Evolutionary conservation across 2,113 vertebrate genomes (phyloP).

Genomic region (Phoenicopterus ruber): DNA sequence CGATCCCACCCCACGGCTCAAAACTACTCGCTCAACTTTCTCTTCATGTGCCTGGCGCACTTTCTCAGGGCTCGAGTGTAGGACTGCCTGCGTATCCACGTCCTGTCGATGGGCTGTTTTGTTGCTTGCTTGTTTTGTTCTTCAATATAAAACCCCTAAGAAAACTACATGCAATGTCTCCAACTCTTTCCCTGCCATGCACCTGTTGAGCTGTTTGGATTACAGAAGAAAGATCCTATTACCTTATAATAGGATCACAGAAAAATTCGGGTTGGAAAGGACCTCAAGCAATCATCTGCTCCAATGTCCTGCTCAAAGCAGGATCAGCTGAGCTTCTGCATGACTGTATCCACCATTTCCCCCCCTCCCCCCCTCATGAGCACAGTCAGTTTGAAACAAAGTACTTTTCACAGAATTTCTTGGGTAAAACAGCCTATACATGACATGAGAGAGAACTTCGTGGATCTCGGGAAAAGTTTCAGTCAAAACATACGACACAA

Average conservation of each 20-base stretch:
- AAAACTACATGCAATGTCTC: background rate
- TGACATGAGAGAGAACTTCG: background rate
- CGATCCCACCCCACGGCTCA: fast-evolving
- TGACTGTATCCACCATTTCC: background rate
- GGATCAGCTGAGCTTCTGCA: background rate
- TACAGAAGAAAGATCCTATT: background rate
- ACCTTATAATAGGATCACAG: background rate
- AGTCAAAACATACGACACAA: background rate
- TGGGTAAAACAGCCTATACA: background rate
- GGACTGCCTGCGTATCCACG: background rate
- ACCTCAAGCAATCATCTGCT: background rate
- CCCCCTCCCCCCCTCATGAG: too few species aligned
- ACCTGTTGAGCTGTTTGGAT: background rate
- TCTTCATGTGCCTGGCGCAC: fast-evolving
- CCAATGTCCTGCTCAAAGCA: background rate
- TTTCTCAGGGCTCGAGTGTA: background rate
- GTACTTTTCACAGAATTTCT: background rate
- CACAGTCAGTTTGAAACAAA: background rate
- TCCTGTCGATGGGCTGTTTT: fast-evolving
- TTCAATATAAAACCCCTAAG: background rate
- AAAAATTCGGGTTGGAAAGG: background rate
- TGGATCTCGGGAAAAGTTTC: background rate
- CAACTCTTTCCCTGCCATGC: background rate
- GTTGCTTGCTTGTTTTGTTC: background rate
- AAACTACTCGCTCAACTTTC: fast-evolving